Evolutionary conservation across 2,797 vertebrate genomes (phyloP).

Genomic region (Neosalanx taihuensis): DNA sequence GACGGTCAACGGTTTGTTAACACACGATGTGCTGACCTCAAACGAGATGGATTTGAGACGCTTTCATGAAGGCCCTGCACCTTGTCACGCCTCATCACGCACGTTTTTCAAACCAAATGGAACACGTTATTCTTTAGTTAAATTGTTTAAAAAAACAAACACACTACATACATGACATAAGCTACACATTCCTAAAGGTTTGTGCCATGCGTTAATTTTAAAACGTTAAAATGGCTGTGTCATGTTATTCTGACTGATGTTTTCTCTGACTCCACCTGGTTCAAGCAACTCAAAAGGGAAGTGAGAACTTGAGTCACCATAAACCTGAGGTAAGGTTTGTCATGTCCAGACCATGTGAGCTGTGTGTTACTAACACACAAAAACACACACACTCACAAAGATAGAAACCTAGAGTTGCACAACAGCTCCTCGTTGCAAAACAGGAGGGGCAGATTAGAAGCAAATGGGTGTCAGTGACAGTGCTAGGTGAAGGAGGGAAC

Average conservation of each 20-base stretch:
- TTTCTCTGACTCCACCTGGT: conserved; percentile 33
- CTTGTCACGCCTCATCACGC: neutral
- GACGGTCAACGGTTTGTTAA: neutral
- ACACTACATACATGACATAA: neutral
- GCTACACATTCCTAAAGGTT: neutral
- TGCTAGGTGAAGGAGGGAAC: conserved; percentile 25
- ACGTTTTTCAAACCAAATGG: neutral
- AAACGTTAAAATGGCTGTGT: neutral
- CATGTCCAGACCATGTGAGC: conserved; percentile 47
- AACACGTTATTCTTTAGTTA: neutral
- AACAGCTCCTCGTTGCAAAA: conserved; percentile 28
- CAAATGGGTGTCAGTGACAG: conserved; percentile 25
- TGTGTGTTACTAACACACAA: conserved; percentile 28
- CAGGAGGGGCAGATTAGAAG: conserved; percentile 20
- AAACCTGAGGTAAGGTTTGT: conserved; percentile 50
- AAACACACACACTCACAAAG: conserved; percentile 16
- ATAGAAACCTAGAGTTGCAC: conserved; percentile 26
- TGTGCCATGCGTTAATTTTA: neutral
- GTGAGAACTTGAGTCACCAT: conserved; percentile 52
- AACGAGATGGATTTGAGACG: neutral
- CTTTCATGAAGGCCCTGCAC: neutral
- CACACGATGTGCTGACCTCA: neutral
- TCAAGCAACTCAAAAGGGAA: conserved; percentile 47
- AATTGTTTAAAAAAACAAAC: neutral
- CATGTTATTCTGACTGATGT: neutral